phyloP scores from a whole-genome alignment of 2,888 invertebrate genomes.

The Synanthedon myopaeformis region DNA sequence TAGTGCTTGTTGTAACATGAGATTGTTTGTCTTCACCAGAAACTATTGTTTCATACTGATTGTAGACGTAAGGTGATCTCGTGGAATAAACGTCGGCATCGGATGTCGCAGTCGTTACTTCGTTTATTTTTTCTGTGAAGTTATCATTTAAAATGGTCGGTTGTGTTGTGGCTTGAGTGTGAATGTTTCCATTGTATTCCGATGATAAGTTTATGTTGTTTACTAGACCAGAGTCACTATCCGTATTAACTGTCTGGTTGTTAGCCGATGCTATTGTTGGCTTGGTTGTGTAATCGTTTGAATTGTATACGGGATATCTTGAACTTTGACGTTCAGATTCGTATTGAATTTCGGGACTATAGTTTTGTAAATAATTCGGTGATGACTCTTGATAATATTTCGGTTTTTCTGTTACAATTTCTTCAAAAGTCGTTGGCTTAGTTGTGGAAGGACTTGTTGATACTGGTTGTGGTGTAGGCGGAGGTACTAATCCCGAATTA shows the following conservation, averaged over 20 bases:
- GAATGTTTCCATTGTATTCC: slow-evolving; percentile 23
- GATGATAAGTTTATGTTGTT: slow-evolving; percentile 13
- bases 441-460: slow-evolving; percentile 18
- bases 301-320: slow-evolving; percentile 36
- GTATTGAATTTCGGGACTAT: slow-evolving; percentile 53
- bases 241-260: slow-evolving; percentile 12
- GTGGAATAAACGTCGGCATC: slow-evolving; percentile 21
- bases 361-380: slow-evolving; percentile 43
- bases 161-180: slow-evolving; percentile 22
- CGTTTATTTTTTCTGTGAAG: slow-evolving; percentile 22
- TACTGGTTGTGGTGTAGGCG: slow-evolving; percentile 10
- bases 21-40: slow-evolving; percentile 23
- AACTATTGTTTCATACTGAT: slow-evolving; percentile 32
- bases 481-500: slow-evolving; percentile 21
- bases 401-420: slow-evolving; percentile 32
- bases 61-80: slow-evolving; percentile 27
- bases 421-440: slow-evolving; percentile 17
- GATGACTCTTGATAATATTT: slow-evolving; percentile 33
- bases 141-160: slow-evolving; percentile 14
- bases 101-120: slow-evolving; percentile 18
- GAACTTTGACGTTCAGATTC: slow-evolving; percentile 38
- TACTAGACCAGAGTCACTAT: slow-evolving; percentile 9
- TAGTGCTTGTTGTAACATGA: slow-evolving; percentile 31
- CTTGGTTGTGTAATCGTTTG: slow-evolving; percentile 33
- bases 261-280: slow-evolving; percentile 16